These are phyloP conservation scores for Centrocercus urophasianus DNA, from an alignment of 2,113 vertebrate genomes.

Conservation along the genomic window DNA sequence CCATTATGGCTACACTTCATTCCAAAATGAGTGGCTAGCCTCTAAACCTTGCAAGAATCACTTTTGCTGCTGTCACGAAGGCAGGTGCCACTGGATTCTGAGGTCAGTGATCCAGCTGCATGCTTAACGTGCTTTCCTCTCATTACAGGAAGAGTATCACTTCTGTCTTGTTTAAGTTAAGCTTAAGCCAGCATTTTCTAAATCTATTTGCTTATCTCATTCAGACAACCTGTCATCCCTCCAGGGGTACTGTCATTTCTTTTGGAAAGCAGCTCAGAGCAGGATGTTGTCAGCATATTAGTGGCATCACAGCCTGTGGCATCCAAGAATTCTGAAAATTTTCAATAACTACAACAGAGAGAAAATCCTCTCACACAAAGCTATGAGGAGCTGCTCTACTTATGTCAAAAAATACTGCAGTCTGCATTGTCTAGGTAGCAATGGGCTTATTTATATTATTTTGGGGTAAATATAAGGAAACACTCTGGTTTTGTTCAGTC, in stretches of 20 bases:
- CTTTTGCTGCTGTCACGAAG: background rate
- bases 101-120: background rate
- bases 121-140: background rate
- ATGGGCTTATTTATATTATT: background rate
- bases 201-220: slow-evolving; percentile 70
- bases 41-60: background rate
- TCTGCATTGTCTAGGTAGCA: background rate
- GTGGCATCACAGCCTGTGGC: background rate
- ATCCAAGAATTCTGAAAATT: background rate
- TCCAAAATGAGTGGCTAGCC: background rate
- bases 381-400: background rate
- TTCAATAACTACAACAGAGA: background rate
- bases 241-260: slow-evolving; percentile 45
- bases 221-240: slow-evolving; percentile 59
- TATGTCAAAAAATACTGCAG: background rate
- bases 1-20: background rate
- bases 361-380: background rate
- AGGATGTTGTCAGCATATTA: slow-evolving; percentile 60
- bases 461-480: background rate
- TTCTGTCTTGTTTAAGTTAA: background rate
- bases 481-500: background rate
- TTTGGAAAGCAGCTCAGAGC: slow-evolving; percentile 39
- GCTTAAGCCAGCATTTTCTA: slow-evolving; percentile 66
- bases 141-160: background rate
- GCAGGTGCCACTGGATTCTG: background rate